Conservation (phyloP, 2,888 invertebrate species). For the Phasia obesa region DNA sequence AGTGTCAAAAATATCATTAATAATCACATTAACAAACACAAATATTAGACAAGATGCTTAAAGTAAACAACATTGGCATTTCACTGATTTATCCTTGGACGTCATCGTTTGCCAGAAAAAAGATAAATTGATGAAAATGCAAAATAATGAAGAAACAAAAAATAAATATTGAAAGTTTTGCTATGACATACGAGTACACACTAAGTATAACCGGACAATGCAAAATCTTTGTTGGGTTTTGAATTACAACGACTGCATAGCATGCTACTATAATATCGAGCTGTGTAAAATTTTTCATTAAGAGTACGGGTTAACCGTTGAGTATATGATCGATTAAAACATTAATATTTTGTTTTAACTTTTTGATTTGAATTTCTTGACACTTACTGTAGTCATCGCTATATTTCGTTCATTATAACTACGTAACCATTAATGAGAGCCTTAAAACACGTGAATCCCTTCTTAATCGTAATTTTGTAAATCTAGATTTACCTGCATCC, state of each 20-base stretch:
- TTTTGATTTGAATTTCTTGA: too few relatives aligned
- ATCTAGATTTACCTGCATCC: too few relatives aligned
- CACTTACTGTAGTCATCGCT: too few relatives aligned
- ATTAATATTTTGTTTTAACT: too few relatives aligned
- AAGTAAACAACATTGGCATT: slow-evolving; percentile 61
- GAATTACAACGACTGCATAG: neutral
- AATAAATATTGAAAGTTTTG: slow-evolving; percentile 67
- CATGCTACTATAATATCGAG: neutral
- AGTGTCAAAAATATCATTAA: slow-evolving; percentile 82
- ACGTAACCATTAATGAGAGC: too few relatives aligned
- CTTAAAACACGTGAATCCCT: too few relatives aligned
- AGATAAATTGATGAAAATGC: slow-evolving; percentile 81
- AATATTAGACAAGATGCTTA: slow-evolving; percentile 63
- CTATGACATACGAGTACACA: slow-evolving; percentile 37
- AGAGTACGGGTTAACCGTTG: too few relatives aligned
- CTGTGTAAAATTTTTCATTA: too few relatives aligned
- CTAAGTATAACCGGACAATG: slow-evolving; percentile 77
- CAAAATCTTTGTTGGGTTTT: slow-evolving; percentile 72
- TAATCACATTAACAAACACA: slow-evolving; percentile 76
- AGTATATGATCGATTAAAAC: too few relatives aligned
- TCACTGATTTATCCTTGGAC: slow-evolving; percentile 47
- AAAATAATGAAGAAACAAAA: slow-evolving; percentile 74
- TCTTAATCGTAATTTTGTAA: too few relatives aligned
- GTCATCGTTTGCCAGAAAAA: slow-evolving; percentile 34
- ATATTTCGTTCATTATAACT: too few relatives aligned